Evolutionary conservation across 2,888 invertebrate species (phyloP).

Genomic region (Chrysina gloriosa): DNA sequence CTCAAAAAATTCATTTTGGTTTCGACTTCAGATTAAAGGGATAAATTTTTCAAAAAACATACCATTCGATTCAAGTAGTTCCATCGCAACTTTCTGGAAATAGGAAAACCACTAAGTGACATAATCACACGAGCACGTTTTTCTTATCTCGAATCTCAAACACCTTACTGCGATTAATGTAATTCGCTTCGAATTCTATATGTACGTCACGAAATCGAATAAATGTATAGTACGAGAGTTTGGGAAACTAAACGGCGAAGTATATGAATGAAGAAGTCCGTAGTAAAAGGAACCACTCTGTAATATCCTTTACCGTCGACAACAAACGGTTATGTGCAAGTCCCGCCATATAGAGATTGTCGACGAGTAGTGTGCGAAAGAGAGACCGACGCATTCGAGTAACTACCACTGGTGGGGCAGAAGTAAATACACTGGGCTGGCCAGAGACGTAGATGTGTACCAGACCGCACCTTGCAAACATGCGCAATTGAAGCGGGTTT

Average conservation of each 20-base stretch:
- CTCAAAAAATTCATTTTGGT: too few species aligned
- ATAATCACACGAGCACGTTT: too few species aligned
- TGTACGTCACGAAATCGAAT: not conserved
- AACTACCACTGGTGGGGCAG: constrained; percentile 41
- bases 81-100: too few species aligned
- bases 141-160: too few species aligned
- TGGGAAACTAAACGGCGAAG: not conserved
- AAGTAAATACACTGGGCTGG: constrained; percentile 46
- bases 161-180: not conserved
- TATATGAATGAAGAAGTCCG: not conserved
- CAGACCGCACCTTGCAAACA: constrained; percentile 40
- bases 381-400: constrained; percentile 36
- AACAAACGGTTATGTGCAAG: constrained; percentile 34
- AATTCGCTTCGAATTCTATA: too few species aligned
- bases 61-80: too few species aligned
- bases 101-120: not conserved
- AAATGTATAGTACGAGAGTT: not conserved
- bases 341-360: constrained; percentile 39
- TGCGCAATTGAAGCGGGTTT: constrained; percentile 31
- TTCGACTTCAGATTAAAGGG: too few species aligned
- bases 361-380: constrained; percentile 35
- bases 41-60: too few species aligned
- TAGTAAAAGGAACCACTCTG: constrained; percentile 1
- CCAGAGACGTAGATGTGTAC: constrained; percentile 30
- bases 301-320: constrained; percentile 17